Percentiles rank a stretch among this genome's conserved stretches.
Conservation (phyloP, 2,797 vertebrate species). For the Leptodactylus fallax region DNA sequence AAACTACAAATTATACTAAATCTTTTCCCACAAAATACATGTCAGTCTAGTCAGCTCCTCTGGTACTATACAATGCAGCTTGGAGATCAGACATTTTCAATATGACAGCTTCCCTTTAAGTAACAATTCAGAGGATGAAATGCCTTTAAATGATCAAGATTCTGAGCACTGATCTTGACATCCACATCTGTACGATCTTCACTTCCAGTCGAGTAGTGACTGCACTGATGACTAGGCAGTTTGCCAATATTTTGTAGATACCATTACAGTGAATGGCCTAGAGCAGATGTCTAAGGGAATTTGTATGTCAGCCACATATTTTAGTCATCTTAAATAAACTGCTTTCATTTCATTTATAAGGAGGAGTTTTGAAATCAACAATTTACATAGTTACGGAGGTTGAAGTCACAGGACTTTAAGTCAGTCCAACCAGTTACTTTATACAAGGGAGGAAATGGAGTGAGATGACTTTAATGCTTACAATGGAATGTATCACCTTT, state of each 20-base stretch:
- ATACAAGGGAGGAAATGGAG: background rate
- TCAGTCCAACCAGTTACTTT: background rate
- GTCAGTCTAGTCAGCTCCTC: no score
- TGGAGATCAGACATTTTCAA: no score
- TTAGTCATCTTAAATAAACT: background rate
- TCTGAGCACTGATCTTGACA: no score
- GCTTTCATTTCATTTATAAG: background rate
- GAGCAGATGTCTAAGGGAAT: slow-evolving; percentile 4
- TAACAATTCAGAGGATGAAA: no score
- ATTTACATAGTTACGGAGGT: background rate
- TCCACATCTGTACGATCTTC: background rate
- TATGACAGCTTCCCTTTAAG: no score
- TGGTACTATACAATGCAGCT: no score
- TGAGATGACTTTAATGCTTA: no score
- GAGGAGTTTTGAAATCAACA: background rate
- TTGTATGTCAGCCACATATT: background rate
- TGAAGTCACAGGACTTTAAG: background rate
- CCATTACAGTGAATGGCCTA: background rate
- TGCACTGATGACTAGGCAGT: background rate
- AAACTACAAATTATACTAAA: no score
- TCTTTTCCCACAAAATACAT: no score
- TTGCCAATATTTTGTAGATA: slow-evolving; percentile 9
- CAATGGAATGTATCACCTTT: no score
- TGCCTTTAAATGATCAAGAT: no score
- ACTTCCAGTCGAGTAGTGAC: background rate